Evolutionary conservation across 2,888 invertebrate genomes (phyloP).

Genomic region (Yponomeuta cagnagella): DNA sequence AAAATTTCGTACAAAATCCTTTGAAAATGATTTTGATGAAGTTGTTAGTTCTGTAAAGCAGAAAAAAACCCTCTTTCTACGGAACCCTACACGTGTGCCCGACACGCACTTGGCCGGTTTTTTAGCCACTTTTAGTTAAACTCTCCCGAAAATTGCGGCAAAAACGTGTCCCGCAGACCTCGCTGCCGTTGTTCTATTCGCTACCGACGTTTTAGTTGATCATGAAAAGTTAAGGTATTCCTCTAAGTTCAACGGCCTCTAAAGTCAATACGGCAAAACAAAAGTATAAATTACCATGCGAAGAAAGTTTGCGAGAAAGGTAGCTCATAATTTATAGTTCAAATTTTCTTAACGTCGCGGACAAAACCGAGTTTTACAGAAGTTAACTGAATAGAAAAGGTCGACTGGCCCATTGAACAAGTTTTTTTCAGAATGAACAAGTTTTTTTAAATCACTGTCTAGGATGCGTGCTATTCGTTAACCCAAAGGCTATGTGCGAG

Average conservation of each 20-base stretch:
- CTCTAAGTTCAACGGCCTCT: background rate
- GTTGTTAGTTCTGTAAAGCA: too few relatives aligned
- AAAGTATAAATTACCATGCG: background rate
- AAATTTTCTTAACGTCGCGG: background rate
- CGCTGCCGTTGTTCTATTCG: too few relatives aligned
- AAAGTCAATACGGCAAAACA: background rate
- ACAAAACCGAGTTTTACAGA: background rate
- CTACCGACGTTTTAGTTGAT: background rate
- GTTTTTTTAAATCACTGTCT: background rate
- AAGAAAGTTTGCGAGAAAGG: constrained; percentile 1
- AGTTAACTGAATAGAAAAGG: background rate
- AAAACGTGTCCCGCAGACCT: too few relatives aligned
- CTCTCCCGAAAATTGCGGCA: too few relatives aligned
- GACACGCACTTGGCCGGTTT: too few relatives aligned
- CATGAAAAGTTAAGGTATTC: constrained; percentile 1
- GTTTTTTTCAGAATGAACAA: background rate
- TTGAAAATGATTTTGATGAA: too few relatives aligned
- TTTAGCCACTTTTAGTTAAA: too few relatives aligned
- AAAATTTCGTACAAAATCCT: too few relatives aligned
- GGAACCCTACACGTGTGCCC: too few relatives aligned
- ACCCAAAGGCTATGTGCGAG: too few relatives aligned
- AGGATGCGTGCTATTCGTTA: background rate
- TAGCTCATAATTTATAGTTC: background rate
- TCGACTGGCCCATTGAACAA: background rate
- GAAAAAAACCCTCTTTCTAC: too few relatives aligned